These are phyloP conservation scores for Cheumatopsyche charites DNA, from an alignment of 1,140 invertebrate species.

Conservation along the genomic window DNA sequence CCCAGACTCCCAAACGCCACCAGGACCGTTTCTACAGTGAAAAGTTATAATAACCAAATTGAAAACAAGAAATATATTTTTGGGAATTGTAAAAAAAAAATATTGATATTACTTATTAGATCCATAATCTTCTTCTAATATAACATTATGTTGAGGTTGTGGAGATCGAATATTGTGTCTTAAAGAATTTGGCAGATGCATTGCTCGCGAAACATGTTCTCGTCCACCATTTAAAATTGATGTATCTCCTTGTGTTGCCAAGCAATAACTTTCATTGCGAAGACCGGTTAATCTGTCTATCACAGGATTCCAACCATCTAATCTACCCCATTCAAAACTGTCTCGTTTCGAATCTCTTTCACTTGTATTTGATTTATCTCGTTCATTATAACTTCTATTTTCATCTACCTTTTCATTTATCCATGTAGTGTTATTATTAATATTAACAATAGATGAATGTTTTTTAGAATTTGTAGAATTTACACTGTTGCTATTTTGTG, in stretches of 20 bases:
- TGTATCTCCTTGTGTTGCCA: constrained; percentile 65
- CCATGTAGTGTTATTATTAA: constrained; percentile 61
- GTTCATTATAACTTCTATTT: constrained; percentile 58
- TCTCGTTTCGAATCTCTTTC: constrained; percentile 59
- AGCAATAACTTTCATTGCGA: constrained; percentile 86
- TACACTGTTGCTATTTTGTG: constrained; percentile 50
- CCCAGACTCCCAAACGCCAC: constrained; percentile 53
- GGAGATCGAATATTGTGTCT: constrained; percentile 52
- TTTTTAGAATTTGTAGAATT: constrained; percentile 52
- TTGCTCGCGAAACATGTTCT: constrained; percentile 47
- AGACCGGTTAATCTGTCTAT: constrained; percentile 78
- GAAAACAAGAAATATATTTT: not conserved
- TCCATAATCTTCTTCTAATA: constrained; percentile 76
- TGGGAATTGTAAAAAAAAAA: not conserved
- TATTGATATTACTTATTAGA: constrained; percentile 57
- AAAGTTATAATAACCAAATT: not conserved
- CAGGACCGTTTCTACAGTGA: constrained; percentile 41
- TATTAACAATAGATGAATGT: constrained; percentile 59
- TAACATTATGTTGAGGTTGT: constrained; percentile 59
- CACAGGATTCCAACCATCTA: constrained; percentile 70
- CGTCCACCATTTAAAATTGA: constrained; percentile 53
- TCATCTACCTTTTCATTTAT: constrained; percentile 59
- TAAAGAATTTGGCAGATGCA: constrained; percentile 43
- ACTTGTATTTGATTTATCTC: constrained; percentile 54
- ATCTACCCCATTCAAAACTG: constrained; percentile 60